These are phyloP conservation scores for Varecia variegata DNA, from an alignment of 2,797 vertebrate species.

Conservation along the genomic window DNA sequence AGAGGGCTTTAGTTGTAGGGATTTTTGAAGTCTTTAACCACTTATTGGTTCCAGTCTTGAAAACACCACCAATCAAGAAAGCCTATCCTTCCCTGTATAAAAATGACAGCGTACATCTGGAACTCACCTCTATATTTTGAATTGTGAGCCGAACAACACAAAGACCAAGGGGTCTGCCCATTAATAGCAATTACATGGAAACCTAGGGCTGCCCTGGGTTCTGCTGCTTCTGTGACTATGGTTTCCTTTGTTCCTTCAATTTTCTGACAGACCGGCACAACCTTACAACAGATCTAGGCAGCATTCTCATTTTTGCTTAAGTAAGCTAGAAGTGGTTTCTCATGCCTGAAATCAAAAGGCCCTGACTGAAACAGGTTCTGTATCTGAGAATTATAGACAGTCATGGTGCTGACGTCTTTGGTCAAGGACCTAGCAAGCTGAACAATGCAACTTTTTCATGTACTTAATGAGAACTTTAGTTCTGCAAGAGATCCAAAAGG, in stretches of 20 bases:
- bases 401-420: background rate
- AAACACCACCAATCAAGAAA: background rate
- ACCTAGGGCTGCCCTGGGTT: background rate
- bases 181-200: background rate
- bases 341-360: background rate
- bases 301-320: background rate
- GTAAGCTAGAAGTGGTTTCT: conserved; percentile 1
- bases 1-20: background rate
- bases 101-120: background rate
- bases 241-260: background rate
- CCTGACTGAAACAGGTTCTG: background rate
- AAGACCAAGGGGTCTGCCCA: background rate
- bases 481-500: background rate
- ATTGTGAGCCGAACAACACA: background rate
- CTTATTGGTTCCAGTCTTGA: background rate
- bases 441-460: background rate
- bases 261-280: background rate
- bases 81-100: background rate
- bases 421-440: background rate
- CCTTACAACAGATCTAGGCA: background rate
- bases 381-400: background rate
- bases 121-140: background rate
- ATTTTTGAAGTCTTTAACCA: background rate
- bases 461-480: background rate
- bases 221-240: background rate